phyloP scores from a whole-genome alignment of 35 echinoderm and acorn worm species.

The Ptychodera flava region DNA sequence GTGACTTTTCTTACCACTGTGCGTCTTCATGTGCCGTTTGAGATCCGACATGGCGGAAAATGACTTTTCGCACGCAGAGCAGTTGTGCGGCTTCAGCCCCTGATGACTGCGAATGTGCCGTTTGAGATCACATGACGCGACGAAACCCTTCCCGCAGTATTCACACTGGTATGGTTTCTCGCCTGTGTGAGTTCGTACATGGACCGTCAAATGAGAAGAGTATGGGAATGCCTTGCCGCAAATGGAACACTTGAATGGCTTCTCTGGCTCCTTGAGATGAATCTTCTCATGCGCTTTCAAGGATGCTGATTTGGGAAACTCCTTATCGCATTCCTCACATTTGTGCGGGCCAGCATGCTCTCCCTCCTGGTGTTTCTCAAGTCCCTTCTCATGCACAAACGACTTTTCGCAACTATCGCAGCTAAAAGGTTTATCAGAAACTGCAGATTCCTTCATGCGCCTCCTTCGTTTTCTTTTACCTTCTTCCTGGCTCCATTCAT shows the following conservation, averaged over 20 bases:
- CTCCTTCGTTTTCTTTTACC: background rate
- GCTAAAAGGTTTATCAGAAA: background rate
- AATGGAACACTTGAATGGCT: background rate
- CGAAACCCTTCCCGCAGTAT: background rate
- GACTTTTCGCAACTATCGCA: background rate
- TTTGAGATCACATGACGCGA: background rate
- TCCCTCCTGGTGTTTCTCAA: background rate
- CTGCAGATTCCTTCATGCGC: background rate
- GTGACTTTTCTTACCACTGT: constrained; percentile 85
- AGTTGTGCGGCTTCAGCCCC: background rate
- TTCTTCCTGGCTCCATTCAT: background rate
- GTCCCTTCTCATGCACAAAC: background rate
- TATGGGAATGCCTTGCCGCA: background rate
- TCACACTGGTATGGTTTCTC: background rate
- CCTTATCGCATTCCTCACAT: background rate
- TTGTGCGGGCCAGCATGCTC: background rate
- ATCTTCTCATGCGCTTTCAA: background rate
- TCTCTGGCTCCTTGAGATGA: background rate
- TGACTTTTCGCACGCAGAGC: background rate
- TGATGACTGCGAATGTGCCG: background rate
- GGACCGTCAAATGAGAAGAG: background rate
- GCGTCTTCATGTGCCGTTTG: constrained; percentile 73
- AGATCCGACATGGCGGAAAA: constrained; percentile 7
- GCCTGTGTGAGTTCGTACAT: background rate
- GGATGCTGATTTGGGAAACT: background rate